Base-by-base conservation (phyloP, 1,140 invertebrate genomes). In the Papilio dardanus region DNA sequence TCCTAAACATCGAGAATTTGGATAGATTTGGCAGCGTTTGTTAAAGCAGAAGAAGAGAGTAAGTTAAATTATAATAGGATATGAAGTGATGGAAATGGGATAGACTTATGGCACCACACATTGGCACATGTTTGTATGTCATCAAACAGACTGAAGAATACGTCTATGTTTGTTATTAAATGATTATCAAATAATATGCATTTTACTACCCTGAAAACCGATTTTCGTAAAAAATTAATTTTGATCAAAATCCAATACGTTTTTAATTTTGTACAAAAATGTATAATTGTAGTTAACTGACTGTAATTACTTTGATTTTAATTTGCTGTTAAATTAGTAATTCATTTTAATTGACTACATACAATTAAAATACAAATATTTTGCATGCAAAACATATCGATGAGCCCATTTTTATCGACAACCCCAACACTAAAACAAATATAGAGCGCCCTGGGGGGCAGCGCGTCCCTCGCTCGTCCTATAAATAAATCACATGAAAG, bases 371-470 rank as follows among this genome's bases (percentile, higher is more conserved):
- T 46, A 42, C 6, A 16, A n/a, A 16, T 77, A 71, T 77, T 67
- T 71, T 77, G 54, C 76, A 62, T 42, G 30, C 8, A 76, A 71
- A 6, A n/a, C n/a, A 40, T 54, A 77, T 77, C 65, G 76, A 74
- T 68, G 42, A 5, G 58, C 31, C n/a, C 7, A 37, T 21, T 75
- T 73, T 67, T 78, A 79, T 74, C 71, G 71, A 80, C 50, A 78
- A 71, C 68, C 30, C 76, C 87, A 86, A 75, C 88, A 83, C 88
- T 90, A 87, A 46, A 67, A 68, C 76, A 86, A 88, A 89, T 88
- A 83, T 87, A 84, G 88, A 82, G 85, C 88, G 85, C 86, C 84
- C 85, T 85, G 81, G 86, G 89, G 88, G 87, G 83, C 82, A 83
- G 77, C 83, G 78, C 79, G 85, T 85, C 83, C 82, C 82, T 77